Evolutionary conservation across 2,888 invertebrate species (phyloP).

Genomic region (Macrophya annulata): DNA sequence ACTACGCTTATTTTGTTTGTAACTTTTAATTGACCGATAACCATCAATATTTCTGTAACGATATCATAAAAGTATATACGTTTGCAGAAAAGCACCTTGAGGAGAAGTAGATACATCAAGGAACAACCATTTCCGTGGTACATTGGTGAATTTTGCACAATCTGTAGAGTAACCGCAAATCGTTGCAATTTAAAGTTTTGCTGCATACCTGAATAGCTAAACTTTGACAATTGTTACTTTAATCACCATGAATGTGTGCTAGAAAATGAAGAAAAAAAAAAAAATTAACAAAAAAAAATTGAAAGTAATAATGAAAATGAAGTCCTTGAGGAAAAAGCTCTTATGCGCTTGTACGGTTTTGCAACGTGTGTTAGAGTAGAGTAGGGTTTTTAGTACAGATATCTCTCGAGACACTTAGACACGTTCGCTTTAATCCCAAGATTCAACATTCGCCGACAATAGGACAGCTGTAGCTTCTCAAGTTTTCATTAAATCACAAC

Average conservation of each 20-base stretch:
- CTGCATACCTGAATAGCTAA: constrained; percentile 42
- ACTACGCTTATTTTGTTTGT: neutral
- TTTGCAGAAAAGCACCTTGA: neutral
- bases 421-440: constrained; percentile 25
- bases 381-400: neutral
- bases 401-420: constrained; percentile 19
- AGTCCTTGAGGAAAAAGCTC: constrained; percentile 26
- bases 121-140: constrained; percentile 28
- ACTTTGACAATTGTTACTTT: constrained; percentile 40
- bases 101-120: constrained; percentile 23
- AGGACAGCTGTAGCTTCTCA: neutral
- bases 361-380: neutral
- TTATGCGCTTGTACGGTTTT: neutral
- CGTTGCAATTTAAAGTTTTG: constrained; percentile 50
- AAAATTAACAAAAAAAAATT: neutral
- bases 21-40: constrained; percentile 45
- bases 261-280: neutral
- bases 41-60: constrained; percentile 16
- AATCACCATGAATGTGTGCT: constrained; percentile 28
- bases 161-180: constrained; percentile 28
- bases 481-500: constrained; percentile 6
- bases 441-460: constrained; percentile 17
- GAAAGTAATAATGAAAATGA: constrained; percentile 42
- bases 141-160: constrained; percentile 23
- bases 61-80: constrained; percentile 10